phyloP scores from a whole-genome alignment of 2,888 invertebrate genomes.

The Anoplius nigerrimus region DNA sequence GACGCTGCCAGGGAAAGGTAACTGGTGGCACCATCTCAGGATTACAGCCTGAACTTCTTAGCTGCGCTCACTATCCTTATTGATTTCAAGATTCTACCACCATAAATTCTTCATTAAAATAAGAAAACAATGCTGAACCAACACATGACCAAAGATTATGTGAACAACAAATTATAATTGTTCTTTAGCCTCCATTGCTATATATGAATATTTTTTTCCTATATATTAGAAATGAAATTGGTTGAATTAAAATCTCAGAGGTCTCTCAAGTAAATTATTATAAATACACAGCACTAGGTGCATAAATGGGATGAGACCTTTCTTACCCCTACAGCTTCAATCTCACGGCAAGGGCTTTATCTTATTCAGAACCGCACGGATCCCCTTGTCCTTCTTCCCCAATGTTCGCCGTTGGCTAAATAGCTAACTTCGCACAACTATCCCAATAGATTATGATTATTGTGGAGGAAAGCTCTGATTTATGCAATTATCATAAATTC shows the following conservation, averaged over 20 bases:
- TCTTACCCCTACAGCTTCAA: slow-evolving; percentile 33
- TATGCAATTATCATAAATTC: slow-evolving; percentile 75
- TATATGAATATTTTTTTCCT: no score
- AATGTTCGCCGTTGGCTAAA: slow-evolving; percentile 70
- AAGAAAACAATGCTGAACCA: no score
- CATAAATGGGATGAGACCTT: not conserved
- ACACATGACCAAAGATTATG: no score
- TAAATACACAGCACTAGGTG: not conserved
- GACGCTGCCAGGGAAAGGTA: not conserved
- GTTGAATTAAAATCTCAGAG: not conserved
- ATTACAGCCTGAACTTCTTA: slow-evolving; percentile 14
- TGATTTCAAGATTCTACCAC: slow-evolving; percentile 30
- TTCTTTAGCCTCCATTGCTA: no score
- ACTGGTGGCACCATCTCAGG: slow-evolving; percentile 47
- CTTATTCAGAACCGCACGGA: slow-evolving; percentile 63
- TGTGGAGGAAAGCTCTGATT: slow-evolving; percentile 74
- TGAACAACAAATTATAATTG: no score
- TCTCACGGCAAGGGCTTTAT: slow-evolving; percentile 63
- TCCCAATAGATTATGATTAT: slow-evolving; percentile 75
- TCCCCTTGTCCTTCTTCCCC: slow-evolving; percentile 57
- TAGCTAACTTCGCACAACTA: slow-evolving; percentile 74
- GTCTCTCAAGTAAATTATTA: not conserved
- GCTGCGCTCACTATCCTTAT: slow-evolving; percentile 17
- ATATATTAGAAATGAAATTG: no score
- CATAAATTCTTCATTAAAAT: no score